These are phyloP conservation scores for Agrochola circellaris DNA, from an alignment of 2,888 invertebrate genomes.

Conservation along the genomic window DNA sequence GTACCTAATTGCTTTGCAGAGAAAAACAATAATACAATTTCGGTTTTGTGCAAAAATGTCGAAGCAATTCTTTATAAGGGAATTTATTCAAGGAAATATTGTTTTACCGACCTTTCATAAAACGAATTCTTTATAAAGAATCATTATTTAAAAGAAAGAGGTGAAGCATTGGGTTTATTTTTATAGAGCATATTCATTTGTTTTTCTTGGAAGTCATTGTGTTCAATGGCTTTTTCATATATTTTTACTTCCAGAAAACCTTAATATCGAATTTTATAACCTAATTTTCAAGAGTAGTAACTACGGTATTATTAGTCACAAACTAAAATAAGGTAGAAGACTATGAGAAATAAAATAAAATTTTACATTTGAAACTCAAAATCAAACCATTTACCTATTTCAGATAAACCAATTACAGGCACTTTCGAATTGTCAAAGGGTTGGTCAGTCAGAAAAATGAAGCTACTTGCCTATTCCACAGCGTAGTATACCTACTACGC, in stretches of 20 bases:
- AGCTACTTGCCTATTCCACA: too few relatives aligned
- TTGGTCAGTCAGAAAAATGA: too few relatives aligned
- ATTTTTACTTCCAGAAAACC: background rate
- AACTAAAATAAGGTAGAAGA: background rate
- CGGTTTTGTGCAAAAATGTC: conserved; percentile 4
- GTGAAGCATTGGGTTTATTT: background rate
- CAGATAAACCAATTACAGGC: too few relatives aligned
- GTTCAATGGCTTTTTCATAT: too few relatives aligned
- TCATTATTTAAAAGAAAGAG: background rate
- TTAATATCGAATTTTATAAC: background rate
- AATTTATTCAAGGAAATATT: conserved; percentile 9
- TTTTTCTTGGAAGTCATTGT: background rate
- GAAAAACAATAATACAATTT: conserved; percentile 31
- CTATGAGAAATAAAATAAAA: background rate
- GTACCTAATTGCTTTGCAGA: background rate
- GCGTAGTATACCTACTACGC: too few relatives aligned
- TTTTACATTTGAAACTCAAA: too few relatives aligned
- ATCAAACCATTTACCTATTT: too few relatives aligned
- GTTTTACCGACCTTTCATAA: background rate
- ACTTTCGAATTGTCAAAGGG: too few relatives aligned
- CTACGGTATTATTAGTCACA: background rate
- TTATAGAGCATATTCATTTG: background rate
- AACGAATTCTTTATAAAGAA: too few relatives aligned
- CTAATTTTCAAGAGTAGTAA: background rate
- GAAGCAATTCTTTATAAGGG: background rate